These are phyloP conservation scores for Porites lutea DNA, from an alignment of 64 coral and sea anemone genomes.

Conservation along the genomic window DNA sequence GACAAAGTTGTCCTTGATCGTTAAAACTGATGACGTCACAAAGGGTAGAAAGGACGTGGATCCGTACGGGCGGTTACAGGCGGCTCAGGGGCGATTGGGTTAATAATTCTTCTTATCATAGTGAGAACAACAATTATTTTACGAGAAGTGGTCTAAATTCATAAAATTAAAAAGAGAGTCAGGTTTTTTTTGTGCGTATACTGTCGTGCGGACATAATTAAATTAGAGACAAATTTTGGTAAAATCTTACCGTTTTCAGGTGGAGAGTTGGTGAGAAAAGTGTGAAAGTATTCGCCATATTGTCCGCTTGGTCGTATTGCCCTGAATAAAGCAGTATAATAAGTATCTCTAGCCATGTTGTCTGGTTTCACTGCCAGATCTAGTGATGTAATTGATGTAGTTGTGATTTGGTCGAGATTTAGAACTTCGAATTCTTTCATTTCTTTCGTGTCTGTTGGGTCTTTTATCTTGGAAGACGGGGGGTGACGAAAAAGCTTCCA, in stretches of 20 bases:
- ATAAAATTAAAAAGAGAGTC: no score
- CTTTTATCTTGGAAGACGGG: not conserved
- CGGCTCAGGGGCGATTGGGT: no score
- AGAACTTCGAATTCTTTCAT: not conserved
- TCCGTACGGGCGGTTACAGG: no score
- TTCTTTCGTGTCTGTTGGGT: slow-evolving; percentile 8
- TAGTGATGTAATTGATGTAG: not conserved
- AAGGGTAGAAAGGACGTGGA: no score
- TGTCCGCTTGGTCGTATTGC: slow-evolving; percentile 24
- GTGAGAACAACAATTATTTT: no score
- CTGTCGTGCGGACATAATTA: not conserved
- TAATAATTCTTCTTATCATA: no score
- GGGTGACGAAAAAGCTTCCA: slow-evolving; percentile 48
- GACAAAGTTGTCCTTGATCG: no score
- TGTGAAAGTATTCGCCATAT: slow-evolving; percentile 58
- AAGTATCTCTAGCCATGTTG: not conserved
- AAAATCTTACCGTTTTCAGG: slow-evolving; percentile 36
- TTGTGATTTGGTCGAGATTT: slow-evolving; percentile 1
- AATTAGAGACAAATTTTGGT: not conserved
- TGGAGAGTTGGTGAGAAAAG: slow-evolving; percentile 51
- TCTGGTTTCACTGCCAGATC: slow-evolving; percentile 47
- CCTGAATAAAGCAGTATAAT: slow-evolving; percentile 45
- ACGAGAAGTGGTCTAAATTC: no score
- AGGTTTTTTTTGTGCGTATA: no score
- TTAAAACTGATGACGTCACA: no score